phyloP scores from a whole-genome alignment of 2,888 invertebrate species.

The Nomada ferruginata region DNA sequence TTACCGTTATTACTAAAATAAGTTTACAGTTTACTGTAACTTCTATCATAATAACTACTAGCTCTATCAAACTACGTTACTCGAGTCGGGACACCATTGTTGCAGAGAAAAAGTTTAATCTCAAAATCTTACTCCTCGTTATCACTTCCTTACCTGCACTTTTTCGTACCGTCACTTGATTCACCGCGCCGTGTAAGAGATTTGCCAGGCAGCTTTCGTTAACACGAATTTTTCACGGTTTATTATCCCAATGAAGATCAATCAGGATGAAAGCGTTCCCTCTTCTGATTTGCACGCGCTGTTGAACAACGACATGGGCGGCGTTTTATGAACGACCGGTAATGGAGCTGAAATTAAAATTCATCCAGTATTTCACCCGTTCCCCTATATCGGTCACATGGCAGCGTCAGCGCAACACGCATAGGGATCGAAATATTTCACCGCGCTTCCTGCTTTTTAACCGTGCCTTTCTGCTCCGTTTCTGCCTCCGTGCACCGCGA shows the following conservation, averaged over 20 bases:
- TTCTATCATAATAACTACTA: too few species aligned
- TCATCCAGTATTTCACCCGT: conserved; percentile 26
- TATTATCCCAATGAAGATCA: conserved; percentile 13
- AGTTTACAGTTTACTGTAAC: too few species aligned
- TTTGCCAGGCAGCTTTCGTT: not conserved
- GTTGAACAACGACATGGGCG: conserved; percentile 12
- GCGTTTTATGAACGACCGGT: conserved; percentile 22
- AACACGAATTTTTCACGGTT: conserved; percentile 3
- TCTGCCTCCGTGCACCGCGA: not conserved
- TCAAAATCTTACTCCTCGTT: not conserved
- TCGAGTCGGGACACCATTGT: too few species aligned
- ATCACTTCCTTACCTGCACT: not conserved
- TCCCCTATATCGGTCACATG: not conserved
- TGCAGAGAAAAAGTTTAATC: too few species aligned
- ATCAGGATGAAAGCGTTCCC: conserved; percentile 7
- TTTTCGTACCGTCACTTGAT: not conserved
- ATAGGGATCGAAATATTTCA: conserved; percentile 16
- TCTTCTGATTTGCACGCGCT: conserved; percentile 11
- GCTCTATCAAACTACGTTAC: too few species aligned
- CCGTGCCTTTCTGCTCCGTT: not conserved
- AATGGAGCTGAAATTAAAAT: conserved; percentile 35
- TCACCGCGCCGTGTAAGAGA: too few species aligned
- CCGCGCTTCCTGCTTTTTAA: conserved; percentile 18
- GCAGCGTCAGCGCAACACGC: conserved; percentile 4
- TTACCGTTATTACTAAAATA: too few species aligned